Percentiles rank a stretch among this genome's conserved stretches.
Evolutionary conservation across 2,113 vertebrate genomes (phyloP).

Genomic region (Coreoperca whiteheadi): DNA sequence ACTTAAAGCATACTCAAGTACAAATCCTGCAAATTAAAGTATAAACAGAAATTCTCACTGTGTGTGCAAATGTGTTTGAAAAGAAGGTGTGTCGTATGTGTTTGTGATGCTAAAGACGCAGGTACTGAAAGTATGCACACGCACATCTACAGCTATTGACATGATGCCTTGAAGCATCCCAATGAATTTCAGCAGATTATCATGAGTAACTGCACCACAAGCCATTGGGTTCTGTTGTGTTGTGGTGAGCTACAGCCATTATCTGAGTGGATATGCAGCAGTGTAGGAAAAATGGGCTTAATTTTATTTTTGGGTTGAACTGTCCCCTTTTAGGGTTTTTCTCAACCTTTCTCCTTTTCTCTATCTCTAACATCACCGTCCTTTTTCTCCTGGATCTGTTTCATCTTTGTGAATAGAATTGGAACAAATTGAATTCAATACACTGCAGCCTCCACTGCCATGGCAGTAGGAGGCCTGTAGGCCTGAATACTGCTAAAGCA

Average conservation of each 20-base stretch:
- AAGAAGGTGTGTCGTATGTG: slow-evolving; percentile 9
- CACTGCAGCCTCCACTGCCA: not conserved
- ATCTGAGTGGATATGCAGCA: not conserved
- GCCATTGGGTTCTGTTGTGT: not conserved
- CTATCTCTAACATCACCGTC: slow-evolving; percentile 6
- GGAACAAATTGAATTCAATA: slow-evolving; percentile 23
- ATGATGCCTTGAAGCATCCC: not conserved
- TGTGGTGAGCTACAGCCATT: not conserved
- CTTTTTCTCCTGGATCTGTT: slow-evolving; percentile 5
- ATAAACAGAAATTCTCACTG: slow-evolving; percentile 21
- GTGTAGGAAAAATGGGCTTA: not conserved
- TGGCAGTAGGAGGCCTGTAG: not conserved
- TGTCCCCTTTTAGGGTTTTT: slow-evolving; percentile 30
- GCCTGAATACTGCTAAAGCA: not conserved
- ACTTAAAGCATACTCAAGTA: not conserved
- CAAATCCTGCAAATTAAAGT: slow-evolving; percentile 22
- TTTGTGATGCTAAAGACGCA: not conserved
- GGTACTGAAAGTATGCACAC: not conserved
- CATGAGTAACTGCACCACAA: slow-evolving; percentile 9
- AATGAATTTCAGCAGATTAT: not conserved
- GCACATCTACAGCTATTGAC: not conserved
- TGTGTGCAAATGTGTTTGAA: slow-evolving; percentile 13
- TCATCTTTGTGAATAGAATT: slow-evolving; percentile 11
- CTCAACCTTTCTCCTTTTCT: not conserved
- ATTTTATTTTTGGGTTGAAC: slow-evolving; percentile 15